These are phyloP conservation scores for Eupithecia tripunctaria DNA, from an alignment of 2,888 invertebrate species.

Conservation along the genomic window DNA sequence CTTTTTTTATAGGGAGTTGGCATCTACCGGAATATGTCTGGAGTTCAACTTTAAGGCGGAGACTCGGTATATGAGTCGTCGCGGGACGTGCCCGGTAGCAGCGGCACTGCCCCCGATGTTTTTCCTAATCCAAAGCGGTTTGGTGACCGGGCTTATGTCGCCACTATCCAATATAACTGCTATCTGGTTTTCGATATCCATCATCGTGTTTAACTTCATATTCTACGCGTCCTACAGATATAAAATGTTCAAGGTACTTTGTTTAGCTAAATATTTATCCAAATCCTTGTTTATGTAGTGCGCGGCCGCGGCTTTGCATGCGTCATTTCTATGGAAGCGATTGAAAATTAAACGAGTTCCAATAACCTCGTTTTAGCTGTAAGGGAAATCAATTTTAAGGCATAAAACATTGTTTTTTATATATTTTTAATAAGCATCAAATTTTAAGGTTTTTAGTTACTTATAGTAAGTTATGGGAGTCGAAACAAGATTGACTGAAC, in stretches of 20 bases:
- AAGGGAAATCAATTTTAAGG: too few relatives aligned
- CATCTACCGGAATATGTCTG: slow-evolving; percentile 73
- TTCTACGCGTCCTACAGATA: slow-evolving; percentile 7
- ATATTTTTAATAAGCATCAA: too few relatives aligned
- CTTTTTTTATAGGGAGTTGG: slow-evolving; percentile 66
- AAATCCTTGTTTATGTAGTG: not conserved
- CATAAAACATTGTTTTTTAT: too few relatives aligned
- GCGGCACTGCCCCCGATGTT: slow-evolving; percentile 73
- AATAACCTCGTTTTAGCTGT: too few relatives aligned
- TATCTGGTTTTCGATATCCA: too few relatives aligned
- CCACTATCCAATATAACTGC: too few relatives aligned
- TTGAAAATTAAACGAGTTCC: too few relatives aligned
- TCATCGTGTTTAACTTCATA: not conserved
- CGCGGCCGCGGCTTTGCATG: too few relatives aligned
- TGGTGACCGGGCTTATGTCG: slow-evolving; percentile 62
- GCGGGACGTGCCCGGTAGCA: slow-evolving; percentile 69
- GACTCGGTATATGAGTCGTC: slow-evolving; percentile 63
- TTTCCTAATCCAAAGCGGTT: slow-evolving; percentile 73
- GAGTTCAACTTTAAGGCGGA: slow-evolving; percentile 74
- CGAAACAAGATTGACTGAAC: too few relatives aligned
- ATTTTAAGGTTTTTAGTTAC: too few relatives aligned
- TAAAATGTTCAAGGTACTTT: not conserved
- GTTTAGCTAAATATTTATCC: not conserved
- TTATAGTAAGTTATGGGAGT: too few relatives aligned
- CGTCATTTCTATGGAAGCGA: too few relatives aligned